Evolutionary conservation across 2,888 invertebrate species (phyloP), one percentile per base, ranked within the genome.

Genomic region (Suillia variegata): DNA sequence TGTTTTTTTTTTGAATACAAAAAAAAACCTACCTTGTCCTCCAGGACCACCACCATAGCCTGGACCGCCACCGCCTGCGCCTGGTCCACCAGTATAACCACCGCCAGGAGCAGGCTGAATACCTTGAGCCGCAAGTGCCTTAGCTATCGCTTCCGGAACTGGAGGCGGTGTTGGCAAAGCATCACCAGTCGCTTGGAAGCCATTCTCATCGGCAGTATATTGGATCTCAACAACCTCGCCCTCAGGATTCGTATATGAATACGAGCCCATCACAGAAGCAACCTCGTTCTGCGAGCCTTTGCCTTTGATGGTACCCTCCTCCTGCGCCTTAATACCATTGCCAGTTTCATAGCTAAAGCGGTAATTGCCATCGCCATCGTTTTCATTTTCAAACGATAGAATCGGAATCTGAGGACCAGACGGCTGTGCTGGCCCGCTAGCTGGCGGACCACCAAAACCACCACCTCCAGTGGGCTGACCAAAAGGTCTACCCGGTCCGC

Each of bases 201-300:
- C 89, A 63, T 87, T 88, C 72, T 88, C 88, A 71, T 88, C 88
- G 45, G 88, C 88, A 1, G 85, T 84, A 70, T 88, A 88, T n/a
- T 85, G 84, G 15, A 88, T 77, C 56, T 84, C 85, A 62, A 87
- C 85, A 17, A 85, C 80, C 65, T 86, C 84, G 2, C 89, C 89
- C 70, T 89, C 89, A 0, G 88, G 88, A 24, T 86, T 86, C 0
- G 87, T 86, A 75, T 89, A 89, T 0, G 87, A 85, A 70, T 83
- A 88, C 2, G 86, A 85, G 17, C 89, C 89, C 74, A 84, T 83
- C 2, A 85, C 86, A 1, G 85, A 84, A 64, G 87, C 86, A 49
- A 83, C 83, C 74, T 86, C 86, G 60, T 80, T 81, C 34, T 84
- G 84, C 2, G 85, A 84, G n/a, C 84, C 82, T 48, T 86, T 86